Evolutionary conservation across 1,140 invertebrate genomes (phyloP), one percentile per base, ranked within the genome.

Genomic region (Nebria ingens): DNA sequence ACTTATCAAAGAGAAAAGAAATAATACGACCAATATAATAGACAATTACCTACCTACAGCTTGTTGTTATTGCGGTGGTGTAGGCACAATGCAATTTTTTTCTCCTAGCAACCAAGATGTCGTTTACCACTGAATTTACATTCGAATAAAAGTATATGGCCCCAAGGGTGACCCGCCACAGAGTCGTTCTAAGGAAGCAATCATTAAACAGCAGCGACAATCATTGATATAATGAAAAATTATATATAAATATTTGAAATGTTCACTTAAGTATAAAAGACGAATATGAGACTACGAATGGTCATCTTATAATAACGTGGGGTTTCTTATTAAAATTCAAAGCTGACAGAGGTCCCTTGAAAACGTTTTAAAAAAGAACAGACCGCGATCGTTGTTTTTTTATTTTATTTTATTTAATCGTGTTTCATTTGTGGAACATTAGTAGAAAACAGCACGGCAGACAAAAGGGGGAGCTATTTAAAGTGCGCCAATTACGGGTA

Each of bases 91-190:
- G 25, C n/a, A 9, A 9, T 34, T 34, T 34, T 34, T 34, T 6
- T 34, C 25, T 34, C 6, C 25, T 34, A 34, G 25, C 25, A 34
- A n/a, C 25, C 25, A 9, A 9, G 25, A n/a, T 34, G n/a, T n/a
- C n/a, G n/a, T 34, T 34, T 34, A 34, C 25, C 25, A 45, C 6
- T 17, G 40, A 45, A 45, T 45, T 45, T 45, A 45, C 40, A 45
- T 45, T 45, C 40, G 40, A 45, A 45, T 45, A 17, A 45, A 45
- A 4, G 15, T 4, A 12, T 3, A 45, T 4, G 9, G 15, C 17
- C 40, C 40, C 40, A 12, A 17, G 40, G 15, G 40, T 45, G 17
- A n/a, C n/a, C n/a, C n/a, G 25, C n/a, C 25, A n/a, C 6, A 34
- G n/a, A 34, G 6, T 34, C 25, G 25, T 34, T 34, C n/a, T n/a